Evolutionary conservation across 2,113 vertebrate species (phyloP), one percentile per base, ranked within the genome.

Genomic region (Hipposideros armiger): DNA sequence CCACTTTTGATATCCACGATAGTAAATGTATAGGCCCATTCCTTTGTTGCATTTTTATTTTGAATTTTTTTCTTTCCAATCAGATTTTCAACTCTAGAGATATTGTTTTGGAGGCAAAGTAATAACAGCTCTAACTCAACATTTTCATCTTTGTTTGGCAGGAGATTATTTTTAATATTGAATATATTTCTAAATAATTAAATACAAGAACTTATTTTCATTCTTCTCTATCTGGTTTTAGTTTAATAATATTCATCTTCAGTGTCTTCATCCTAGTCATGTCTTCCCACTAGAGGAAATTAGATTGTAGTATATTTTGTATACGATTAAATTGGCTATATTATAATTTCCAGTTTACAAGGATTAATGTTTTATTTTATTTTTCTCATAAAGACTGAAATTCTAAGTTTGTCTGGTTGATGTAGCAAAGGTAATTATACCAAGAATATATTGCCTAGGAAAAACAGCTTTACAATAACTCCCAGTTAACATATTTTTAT

Each of bases 161-260:
- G 74, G 10, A 90, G 32, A 84, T 95, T 93, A 95, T 82, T 81
- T 96, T 73, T 92, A 96, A 90, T 93, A 83, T 87, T 95, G 56
- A 93, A 91, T 86, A 56, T 87, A 62, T 84, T 95, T 93, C 90
- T 47, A 95, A 94, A 87, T 95, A 97, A 95, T 97, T 93, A 72
- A 93, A 83, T 88, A 81, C 4, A 87, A 70, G 90, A 95, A 78
- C 36, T 90, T 92, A 84, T 91, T 80, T 96, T 87, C 73, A 82
- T 62, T 69, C 24, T 87, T 93, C 28, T 47, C 32, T 66, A 17
- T 73, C 60, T 87, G 30, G 4, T 83, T 95, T 85, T 62, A 87
- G 45, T 86, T 96, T 94, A 97, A 87, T 91, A 91, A 95, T 95
- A 89, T 89, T 95, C 7, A 66, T 87, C 42, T 77, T 87, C 7